Evolutionary conservation across 2,888 invertebrate species (phyloP).

Genomic region (Frankliniella intonsa): DNA sequence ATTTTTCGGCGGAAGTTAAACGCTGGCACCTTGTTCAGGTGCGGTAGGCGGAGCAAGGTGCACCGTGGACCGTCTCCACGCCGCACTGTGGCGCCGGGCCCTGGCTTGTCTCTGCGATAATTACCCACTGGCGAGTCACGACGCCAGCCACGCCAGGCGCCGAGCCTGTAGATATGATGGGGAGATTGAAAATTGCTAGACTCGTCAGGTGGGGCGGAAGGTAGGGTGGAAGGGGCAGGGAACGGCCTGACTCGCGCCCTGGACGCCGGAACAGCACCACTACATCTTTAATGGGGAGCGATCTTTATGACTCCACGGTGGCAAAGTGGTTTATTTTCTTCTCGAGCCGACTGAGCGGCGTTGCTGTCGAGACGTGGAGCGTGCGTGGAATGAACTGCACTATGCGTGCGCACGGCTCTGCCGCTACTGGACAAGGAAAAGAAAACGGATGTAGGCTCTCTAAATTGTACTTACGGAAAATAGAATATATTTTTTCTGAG

Average conservation of each 20-base stretch:
- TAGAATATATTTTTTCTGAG: too few relatives aligned
- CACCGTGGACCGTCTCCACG: not conserved
- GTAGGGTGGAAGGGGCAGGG: not conserved
- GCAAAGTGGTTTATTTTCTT: slow-evolving; percentile 25
- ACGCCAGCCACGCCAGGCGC: slow-evolving; percentile 8
- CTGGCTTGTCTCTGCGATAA: slow-evolving; percentile 4
- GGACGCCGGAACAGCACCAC: not conserved
- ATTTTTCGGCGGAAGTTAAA: too few relatives aligned
- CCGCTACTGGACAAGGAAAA: not conserved
- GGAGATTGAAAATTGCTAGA: slow-evolving; percentile 18
- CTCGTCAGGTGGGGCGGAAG: not conserved
- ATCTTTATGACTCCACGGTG: slow-evolving; percentile 20
- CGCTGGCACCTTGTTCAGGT: too few relatives aligned
- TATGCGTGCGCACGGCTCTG: slow-evolving; percentile 11
- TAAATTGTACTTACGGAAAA: too few relatives aligned
- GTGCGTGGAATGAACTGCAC: not conserved
- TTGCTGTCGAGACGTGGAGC: too few relatives aligned
- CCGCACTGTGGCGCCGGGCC: not conserved
- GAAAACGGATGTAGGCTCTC: too few relatives aligned
- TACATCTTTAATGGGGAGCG: slow-evolving; percentile 22
- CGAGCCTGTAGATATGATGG: not conserved
- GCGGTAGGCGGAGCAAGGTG: not conserved
- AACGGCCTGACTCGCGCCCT: not conserved
- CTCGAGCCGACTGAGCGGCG: not conserved
- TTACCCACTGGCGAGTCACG: slow-evolving; percentile 10